Evolutionary conservation across 2,888 invertebrate species (phyloP), one percentile per base, ranked within the genome.

Genomic region (Coleophora flavipennella): DNA sequence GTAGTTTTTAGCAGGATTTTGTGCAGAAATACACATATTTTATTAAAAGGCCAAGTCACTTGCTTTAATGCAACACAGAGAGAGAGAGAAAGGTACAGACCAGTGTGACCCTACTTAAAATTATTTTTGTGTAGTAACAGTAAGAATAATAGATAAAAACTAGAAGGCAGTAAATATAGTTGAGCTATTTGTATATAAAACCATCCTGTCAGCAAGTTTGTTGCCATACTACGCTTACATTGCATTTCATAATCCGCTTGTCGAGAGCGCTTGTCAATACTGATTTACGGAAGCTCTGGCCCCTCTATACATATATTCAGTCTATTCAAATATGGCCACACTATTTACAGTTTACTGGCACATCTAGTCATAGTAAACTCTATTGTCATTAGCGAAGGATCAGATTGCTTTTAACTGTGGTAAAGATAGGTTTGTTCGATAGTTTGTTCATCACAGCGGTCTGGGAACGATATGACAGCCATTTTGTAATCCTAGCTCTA

Each of bases 211-310:
- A 48, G n/a, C n/a, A n/a, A n/a, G n/a, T n/a, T n/a, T n/a, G n/a
- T 51, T 55, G 55, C 50, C 51, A 54, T 55, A 55, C 38, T 51
- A 50, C 58, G 50, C 53, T 53, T 59, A 57, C 56, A 54, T 51
- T 53, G 59, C 53, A 59, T 54, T 51, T 51, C 53, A 55, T 77
- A 79, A 80, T 78, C 76, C 75, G 59, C 64, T 59, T 55, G 54
- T 64, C 63, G 68, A 76, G 75, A 68, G 71, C 72, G 72, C 77
- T 77, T 75, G 77, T 78, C 78, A 77, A 79, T 79, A 75, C 67
- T 49, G 58, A 51, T 60, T 57, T 58, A 53, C 53, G 51, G 53
- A 52, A 54, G 59, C 51, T 50, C 52, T 53, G 53, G 48, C 48
- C 43, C 50, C 56, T 62, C 54, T 53, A 55, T 58, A 62, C 48